Base-by-base conservation (phyloP, 2,888 invertebrate genomes). In the Synanthedon vespiformis region DNA sequence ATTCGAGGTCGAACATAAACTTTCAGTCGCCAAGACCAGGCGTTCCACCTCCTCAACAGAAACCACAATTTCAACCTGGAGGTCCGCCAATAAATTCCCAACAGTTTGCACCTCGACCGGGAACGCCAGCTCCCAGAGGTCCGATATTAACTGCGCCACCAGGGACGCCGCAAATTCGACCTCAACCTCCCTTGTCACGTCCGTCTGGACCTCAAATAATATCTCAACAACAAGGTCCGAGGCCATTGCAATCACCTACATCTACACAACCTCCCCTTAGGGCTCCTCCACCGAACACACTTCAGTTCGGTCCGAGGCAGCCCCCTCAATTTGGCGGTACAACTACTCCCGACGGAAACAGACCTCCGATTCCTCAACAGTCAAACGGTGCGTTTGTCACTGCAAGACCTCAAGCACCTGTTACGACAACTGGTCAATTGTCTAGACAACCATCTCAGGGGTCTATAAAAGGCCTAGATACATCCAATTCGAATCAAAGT, bases 221-320 rank as follows among this genome's bases (percentile, higher is more conserved):
- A 60, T 70, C 69, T 50, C 73, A 75, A 48, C 81, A 77, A 54
- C 78, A 74, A 63, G 79, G 75, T 22, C 73, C 70, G 10, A 72
- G 81, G 57, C 77, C 77, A 16, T 54, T 70, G 40, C 81, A 78
- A 54, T 72, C 76, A 48, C 78, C 77, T 12, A 71, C 72, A 44
- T 60, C 70, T 50, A 58, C 66, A 14, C 82, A 77, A 55, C 72
- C 72, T 44, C 70, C 70, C 14, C 81, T 79, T 61, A 77, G 89
- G 61, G 80, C 81, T 60, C 80, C 80, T 58, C 82, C 83, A 51
- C 89, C 89, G 44, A 85, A 77, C 57, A 85, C 79, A 60, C 67
- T 87, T 44, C 86, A 86, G 63, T 86, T 86, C 58, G 89, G 86
- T 52, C 89, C 89, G 8, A 76, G 89, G 60, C 87, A 86, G 58